A percentile compares a stretch with the other conserved stretches of the same genome.
These are phyloP conservation scores for Nematolebias whitei DNA, from an alignment of 2,113 vertebrate species.

Conservation along the genomic window DNA sequence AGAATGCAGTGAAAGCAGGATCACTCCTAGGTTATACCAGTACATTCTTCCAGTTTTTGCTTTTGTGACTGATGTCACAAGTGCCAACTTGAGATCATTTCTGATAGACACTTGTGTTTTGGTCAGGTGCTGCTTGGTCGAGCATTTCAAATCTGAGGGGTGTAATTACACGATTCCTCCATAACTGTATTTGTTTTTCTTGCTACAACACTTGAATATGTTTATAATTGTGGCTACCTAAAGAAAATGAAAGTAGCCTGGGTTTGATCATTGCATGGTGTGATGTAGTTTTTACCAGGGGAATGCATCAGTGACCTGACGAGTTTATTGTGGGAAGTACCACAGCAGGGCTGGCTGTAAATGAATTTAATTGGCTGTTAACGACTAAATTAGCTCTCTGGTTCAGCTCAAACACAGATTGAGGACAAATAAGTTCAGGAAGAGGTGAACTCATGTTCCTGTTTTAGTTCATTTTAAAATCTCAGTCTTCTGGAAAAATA, in stretches of 20 bases:
- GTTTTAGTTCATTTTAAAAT: constrained; percentile 9
- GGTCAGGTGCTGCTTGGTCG: background rate
- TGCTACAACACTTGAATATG: background rate
- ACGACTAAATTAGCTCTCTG: constrained; percentile 20
- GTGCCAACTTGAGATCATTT: background rate
- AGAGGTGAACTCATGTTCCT: constrained; percentile 13
- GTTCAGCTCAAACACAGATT: constrained; percentile 10
- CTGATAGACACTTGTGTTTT: background rate
- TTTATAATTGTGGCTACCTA: background rate
- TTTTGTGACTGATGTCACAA: background rate
- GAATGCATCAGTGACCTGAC: constrained; percentile 6
- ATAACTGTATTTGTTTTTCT: background rate
- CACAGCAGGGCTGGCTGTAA: constrained; percentile 23
- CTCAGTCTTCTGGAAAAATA: too few species aligned
- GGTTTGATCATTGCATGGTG: background rate
- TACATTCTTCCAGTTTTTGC: background rate
- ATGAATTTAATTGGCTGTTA: constrained; percentile 37
- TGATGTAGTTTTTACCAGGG: background rate
- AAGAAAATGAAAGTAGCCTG: constrained; percentile 1
- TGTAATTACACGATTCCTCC: background rate
- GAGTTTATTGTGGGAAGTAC: constrained; percentile 19
- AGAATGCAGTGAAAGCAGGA: background rate
- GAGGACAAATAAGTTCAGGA: constrained; percentile 16
- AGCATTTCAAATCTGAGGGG: background rate
- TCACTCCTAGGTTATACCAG: too few species aligned